These are phyloP conservation scores for Trichonephila clavata DNA, from an alignment of 1,140 invertebrate species.

Conservation along the genomic window DNA sequence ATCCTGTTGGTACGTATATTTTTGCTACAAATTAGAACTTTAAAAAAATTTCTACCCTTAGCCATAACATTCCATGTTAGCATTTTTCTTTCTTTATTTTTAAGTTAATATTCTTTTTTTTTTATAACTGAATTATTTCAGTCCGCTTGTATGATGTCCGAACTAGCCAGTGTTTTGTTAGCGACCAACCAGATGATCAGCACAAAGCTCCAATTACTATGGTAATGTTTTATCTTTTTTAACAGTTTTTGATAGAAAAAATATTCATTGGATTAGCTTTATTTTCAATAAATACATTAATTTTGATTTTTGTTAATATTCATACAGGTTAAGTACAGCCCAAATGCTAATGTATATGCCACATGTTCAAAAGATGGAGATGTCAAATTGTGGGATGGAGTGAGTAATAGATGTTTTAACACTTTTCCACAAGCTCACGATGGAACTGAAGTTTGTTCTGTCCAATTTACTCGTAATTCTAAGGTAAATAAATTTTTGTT, in stretches of 20 bases:
- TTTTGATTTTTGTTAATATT: neutral
- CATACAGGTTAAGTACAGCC: constrained; percentile 86
- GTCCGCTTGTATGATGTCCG: constrained; percentile 97
- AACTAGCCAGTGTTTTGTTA: constrained; percentile 97
- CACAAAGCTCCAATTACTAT: constrained; percentile 93
- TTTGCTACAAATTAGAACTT: neutral
- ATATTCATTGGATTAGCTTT: neutral
- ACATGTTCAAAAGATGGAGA: constrained; percentile 94
- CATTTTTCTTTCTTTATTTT: neutral
- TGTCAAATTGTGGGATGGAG: constrained; percentile 91
- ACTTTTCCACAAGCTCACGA: constrained; percentile 97
- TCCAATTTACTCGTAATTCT: constrained; percentile 96
- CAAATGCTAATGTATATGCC: constrained; percentile 93
- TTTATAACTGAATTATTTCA: constrained; percentile 80
- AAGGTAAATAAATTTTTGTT: constrained; percentile 86
- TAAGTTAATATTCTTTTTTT: neutral
- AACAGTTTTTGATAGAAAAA: neutral
- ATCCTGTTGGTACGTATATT: constrained; percentile 85
- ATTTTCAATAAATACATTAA: neutral
- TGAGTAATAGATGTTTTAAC: constrained; percentile 96
- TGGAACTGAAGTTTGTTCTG: constrained; percentile 95
- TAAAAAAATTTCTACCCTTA: neutral
- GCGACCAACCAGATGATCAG: constrained; percentile 93
- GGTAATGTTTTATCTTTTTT: constrained; percentile 82
- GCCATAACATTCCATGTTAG: neutral